Evolutionary conservation across 2,797 vertebrate genomes (phyloP).

Genomic region (Mycteria americana): DNA sequence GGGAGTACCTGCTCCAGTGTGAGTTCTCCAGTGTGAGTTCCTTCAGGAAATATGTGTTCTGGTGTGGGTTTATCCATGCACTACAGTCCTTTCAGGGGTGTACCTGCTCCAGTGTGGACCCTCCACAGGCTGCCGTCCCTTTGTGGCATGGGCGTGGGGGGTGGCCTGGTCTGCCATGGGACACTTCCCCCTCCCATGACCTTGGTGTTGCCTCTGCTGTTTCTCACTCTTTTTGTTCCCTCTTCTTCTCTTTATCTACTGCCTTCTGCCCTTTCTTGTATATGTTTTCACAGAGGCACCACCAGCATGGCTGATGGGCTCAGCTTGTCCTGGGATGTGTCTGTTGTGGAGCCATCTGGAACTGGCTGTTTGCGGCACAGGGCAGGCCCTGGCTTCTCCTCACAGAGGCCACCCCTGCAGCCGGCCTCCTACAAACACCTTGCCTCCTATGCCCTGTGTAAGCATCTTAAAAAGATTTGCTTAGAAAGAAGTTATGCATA

Average conservation of each 20-base stretch:
- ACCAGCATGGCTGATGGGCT: fast-evolving
- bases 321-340: too few species aligned
- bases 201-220: neutral
- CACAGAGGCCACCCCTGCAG: neutral
- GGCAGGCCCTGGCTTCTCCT: neutral
- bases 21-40: neutral
- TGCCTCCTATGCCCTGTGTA: fast-evolving
- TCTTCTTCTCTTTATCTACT: neutral
- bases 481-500: neutral
- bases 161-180: neutral
- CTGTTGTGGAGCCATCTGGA: fast-evolving
- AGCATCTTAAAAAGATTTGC: neutral
- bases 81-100: neutral
- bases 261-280: neutral
- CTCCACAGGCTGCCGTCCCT: fast-evolving
- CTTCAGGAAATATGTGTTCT: neutral
- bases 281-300: neutral
- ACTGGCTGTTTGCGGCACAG: fast-evolving
- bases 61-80: neutral
- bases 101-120: neutral
- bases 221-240: neutral
- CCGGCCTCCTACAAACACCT: neutral
- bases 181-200: neutral
- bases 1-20: neutral
- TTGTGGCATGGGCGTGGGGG: neutral